Percentiles rank a stretch among this genome's conserved stretches.
These are phyloP conservation scores for Argentina silus DNA, from an alignment of 2,797 vertebrate species.

Conservation along the genomic window DNA sequence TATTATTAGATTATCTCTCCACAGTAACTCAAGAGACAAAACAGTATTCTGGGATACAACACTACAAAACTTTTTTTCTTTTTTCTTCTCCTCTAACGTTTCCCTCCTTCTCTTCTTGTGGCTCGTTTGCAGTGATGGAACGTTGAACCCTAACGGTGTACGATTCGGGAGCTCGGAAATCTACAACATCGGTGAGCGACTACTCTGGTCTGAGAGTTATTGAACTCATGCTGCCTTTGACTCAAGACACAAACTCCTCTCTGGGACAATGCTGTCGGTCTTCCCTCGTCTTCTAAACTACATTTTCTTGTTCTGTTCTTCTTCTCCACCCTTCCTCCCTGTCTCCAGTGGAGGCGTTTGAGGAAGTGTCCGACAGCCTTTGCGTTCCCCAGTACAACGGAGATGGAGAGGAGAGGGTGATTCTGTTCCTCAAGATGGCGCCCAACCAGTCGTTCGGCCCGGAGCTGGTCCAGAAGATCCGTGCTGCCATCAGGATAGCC, in stretches of 20 bases:
- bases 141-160: conserved; percentile 95
- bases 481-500: conserved; percentile 82
- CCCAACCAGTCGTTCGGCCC: conserved; percentile 75
- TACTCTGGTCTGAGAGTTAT: too few relatives aligned
- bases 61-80: background rate
- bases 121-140: conserved; percentile 86
- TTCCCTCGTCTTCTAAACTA: too few relatives aligned
- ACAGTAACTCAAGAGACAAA: background rate
- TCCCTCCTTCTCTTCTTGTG: background rate
- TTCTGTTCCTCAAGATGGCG: conserved; percentile 94
- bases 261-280: too few relatives aligned
- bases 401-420: conserved; percentile 90
- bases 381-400: conserved; percentile 93
- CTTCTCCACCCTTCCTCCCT: background rate
- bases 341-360: conserved; percentile 91
- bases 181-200: conserved; percentile 92
- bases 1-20: too few relatives aligned
- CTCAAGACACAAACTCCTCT: too few relatives aligned
- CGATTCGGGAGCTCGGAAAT: conserved; percentile 97
- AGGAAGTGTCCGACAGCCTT: conserved; percentile 92
- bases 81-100: background rate
- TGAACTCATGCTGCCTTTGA: too few relatives aligned
- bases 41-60: background rate
- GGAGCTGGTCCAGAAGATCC: conserved; percentile 81
- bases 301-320: background rate